Evolutionary conservation across 2,113 vertebrate species (phyloP), one percentile per base, ranked within the genome.

Genomic region (Vulpes ferrilata): DNA sequence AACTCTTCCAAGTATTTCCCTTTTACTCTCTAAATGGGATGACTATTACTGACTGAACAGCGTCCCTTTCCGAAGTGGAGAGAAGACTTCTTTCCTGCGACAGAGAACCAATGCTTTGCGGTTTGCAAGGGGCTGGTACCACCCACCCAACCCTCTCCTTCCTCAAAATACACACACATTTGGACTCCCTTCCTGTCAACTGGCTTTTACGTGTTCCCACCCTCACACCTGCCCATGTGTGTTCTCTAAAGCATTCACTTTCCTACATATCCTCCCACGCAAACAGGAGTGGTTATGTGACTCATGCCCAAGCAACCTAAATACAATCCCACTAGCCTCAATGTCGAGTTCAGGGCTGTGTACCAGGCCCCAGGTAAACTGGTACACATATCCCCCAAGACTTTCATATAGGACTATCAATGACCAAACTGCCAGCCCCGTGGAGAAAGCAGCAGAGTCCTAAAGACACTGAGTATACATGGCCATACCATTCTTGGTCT

Each of bases 231-330:
- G 8, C 65, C 62, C 59, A 30, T 25, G 67, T 1, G 8, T 73
- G 69, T 25, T 84, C 92, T 95, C 76, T 78, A 55, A 93, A 93
- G 73, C 30, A 62, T 48, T n/a, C 59, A 73, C 57, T 92, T 67
- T 93, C 95, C 65, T 65, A 78, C 82, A 79, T 43, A 71, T 22
- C 38, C 30, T 53, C 91, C 90, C 55, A 84, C 48, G 48, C 48
- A 81, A 65, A 74, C 1, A 57, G 13, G 27, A 87, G 48, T 95
- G 71, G 60, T 69, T 25, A 11, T 8, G 23, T 59, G 76, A 79
- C n/a, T 90, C 69, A 69, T 6, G 13, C 3, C 27, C 48, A 90
- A 76, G 55, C 60, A 81, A 96, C 64, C 4, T 1, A 6, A 85
- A 81, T 27, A 78, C 11, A 43, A 55, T 81, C 30, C 73, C 89